Conservation (phyloP, 2,888 invertebrate species). For the Heliconius aoede region DNA sequence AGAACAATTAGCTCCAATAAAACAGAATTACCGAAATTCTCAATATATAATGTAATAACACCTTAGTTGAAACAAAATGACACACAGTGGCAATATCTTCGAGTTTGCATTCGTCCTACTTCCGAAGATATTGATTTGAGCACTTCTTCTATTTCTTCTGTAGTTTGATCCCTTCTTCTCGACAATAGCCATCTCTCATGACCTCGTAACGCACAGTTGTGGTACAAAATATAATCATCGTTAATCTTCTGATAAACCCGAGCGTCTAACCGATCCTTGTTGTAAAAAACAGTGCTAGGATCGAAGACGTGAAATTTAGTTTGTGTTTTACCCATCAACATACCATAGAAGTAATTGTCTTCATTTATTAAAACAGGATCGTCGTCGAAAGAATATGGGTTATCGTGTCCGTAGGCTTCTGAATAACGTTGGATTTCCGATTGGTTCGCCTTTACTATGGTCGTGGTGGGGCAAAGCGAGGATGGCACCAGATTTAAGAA, state of each 20-base stretch:
- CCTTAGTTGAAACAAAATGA: not conserved
- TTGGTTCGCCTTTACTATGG: conserved; percentile 13
- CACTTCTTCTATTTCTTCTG: conserved; percentile 32
- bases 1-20: not conserved
- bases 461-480: not conserved
- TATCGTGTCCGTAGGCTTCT: conserved; percentile 7
- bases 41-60: not conserved
- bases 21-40: too few relatives aligned
- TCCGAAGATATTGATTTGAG: conserved; percentile 31
- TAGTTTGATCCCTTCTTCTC: conserved; percentile 30
- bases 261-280: not conserved
- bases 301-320: conserved; percentile 27
- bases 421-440: conserved; percentile 30
- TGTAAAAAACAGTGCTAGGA: conserved; percentile 19
- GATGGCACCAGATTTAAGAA: conserved; percentile 13
- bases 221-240: conserved; percentile 37
- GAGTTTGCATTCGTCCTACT: conserved; percentile 30
- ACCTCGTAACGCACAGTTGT: conserved; percentile 23
- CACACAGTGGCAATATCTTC: conserved; percentile 30
- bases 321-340: conserved; percentile 31
- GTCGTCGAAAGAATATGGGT: conserved; percentile 30
- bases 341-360: conserved; percentile 7
- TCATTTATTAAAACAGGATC: conserved; percentile 29
- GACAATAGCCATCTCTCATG: conserved; percentile 34
- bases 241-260: conserved; percentile 34